Conservation (phyloP, 64 coral and sea anemone genomes). For the Dendrophyllia cribrosa region DNA sequence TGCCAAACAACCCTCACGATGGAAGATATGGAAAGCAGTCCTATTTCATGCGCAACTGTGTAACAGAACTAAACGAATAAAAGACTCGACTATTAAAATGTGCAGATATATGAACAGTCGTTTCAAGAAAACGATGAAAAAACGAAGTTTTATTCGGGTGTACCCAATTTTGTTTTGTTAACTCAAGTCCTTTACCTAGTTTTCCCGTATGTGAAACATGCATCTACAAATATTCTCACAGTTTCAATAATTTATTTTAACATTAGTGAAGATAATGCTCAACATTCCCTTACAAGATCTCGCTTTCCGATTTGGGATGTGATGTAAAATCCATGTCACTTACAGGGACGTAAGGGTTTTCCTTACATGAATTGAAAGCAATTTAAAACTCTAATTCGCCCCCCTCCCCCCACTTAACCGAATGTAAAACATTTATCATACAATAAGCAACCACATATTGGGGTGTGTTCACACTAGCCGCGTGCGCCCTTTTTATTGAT, state of each 20-base stretch:
- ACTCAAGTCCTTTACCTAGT: slow-evolving; percentile 18
- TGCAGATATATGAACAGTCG: slow-evolving; percentile 9
- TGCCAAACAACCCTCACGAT: neutral
- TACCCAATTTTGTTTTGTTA: neutral
- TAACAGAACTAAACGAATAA: slow-evolving; percentile 45
- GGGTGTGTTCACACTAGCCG: too few relatives aligned
- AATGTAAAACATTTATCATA: too few relatives aligned
- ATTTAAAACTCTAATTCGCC: too few relatives aligned
- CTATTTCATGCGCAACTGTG: slow-evolving; percentile 41
- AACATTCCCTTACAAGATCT: slow-evolving; percentile 47
- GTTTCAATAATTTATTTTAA: slow-evolving; percentile 19
- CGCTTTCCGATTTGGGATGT: slow-evolving; percentile 47
- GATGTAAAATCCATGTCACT: too few relatives aligned
- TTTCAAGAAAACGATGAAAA: slow-evolving; percentile 22
- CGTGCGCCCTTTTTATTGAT: too few relatives aligned
- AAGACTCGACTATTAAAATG: slow-evolving; percentile 8
- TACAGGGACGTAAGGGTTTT: too few relatives aligned
- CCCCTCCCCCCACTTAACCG: too few relatives aligned
- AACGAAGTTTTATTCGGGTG: slow-evolving; percentile 11
- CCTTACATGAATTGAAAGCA: too few relatives aligned
- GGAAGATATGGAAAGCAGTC: slow-evolving; percentile 3
- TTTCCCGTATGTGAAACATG: neutral
- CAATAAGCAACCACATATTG: too few relatives aligned
- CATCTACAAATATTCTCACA: slow-evolving; percentile 16
- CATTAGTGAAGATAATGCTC: slow-evolving; percentile 23